Evolutionary conservation across 2,888 invertebrate genomes (phyloP).

Genomic region (Cynaeus angustus): DNA sequence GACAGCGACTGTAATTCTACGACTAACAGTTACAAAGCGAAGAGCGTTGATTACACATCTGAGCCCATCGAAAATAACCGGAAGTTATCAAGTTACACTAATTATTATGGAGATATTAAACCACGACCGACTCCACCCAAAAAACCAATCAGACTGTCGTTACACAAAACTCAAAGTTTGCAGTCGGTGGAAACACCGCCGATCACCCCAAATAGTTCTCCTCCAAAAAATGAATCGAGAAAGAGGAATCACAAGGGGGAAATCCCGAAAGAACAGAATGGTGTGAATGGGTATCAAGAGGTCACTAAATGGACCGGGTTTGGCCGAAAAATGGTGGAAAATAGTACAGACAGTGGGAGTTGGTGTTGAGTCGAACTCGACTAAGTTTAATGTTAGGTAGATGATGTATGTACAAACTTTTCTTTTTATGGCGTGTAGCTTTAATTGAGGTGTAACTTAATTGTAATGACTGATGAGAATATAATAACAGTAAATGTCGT

Average conservation of each 20-base stretch:
- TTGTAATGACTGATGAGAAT: slow-evolving; percentile 12
- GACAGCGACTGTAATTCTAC: slow-evolving; percentile 78
- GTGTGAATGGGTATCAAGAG: slow-evolving; percentile 24
- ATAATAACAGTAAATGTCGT: slow-evolving; percentile 7
- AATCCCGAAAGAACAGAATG: slow-evolving; percentile 62
- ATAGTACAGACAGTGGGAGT: slow-evolving; percentile 61
- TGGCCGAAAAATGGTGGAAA: slow-evolving; percentile 58
- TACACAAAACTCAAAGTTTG: slow-evolving; percentile 88
- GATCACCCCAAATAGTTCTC: slow-evolving; percentile 58
- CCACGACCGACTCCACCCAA: slow-evolving; percentile 87
- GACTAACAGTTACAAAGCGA: slow-evolving; percentile 51
- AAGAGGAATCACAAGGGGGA: slow-evolving; percentile 77
- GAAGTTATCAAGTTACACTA: slow-evolving; percentile 68
- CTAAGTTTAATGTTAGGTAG: not conserved
- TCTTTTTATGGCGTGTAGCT: slow-evolving; percentile 10
- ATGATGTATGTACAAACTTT: slow-evolving; percentile 7
- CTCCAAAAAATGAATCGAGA: slow-evolving; percentile 60
- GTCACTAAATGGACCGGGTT: slow-evolving; percentile 53
- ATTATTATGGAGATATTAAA: slow-evolving; percentile 67
- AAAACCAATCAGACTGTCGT: slow-evolving; percentile 86
- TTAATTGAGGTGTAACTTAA: not conserved
- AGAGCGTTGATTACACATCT: slow-evolving; percentile 75
- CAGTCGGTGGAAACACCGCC: slow-evolving; percentile 79
- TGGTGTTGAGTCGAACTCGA: slow-evolving; percentile 62
- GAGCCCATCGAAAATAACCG: slow-evolving; percentile 75